phyloP scores from a whole-genome alignment of 2,888 invertebrate genomes.

The Galeopsomyia nigrocyanea region DNA sequence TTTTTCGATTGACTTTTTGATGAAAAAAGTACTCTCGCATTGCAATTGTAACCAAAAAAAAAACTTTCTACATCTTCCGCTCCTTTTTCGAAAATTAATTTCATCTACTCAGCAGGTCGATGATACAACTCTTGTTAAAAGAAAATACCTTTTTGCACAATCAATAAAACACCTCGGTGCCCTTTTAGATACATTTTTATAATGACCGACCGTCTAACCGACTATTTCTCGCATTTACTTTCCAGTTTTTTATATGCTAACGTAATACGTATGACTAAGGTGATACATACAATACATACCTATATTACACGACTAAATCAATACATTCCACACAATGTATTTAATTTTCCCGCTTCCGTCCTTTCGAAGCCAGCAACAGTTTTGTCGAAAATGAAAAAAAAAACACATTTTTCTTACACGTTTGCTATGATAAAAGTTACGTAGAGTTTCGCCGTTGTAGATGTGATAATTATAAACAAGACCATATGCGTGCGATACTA shows the following conservation, averaged over 20 bases:
- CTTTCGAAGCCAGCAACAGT: constrained; percentile 47
- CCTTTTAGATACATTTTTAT: constrained; percentile 39
- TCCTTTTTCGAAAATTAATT: constrained; percentile 38
- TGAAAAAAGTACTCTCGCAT: constrained; percentile 13
- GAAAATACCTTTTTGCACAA: constrained; percentile 35
- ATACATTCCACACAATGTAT: constrained; percentile 46
- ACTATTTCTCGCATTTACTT: constrained; percentile 22
- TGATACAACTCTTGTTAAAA: neutral
- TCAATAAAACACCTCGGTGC: constrained; percentile 16
- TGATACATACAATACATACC: constrained; percentile 4
- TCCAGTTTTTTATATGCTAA: constrained; percentile 2
- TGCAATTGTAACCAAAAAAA: constrained; percentile 13
- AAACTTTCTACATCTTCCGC: constrained; percentile 41
- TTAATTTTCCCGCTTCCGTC: constrained; percentile 56
- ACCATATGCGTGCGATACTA: neutral
- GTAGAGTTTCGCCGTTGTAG: constrained; percentile 19
- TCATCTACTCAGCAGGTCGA: constrained; percentile 22
- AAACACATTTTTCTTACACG: constrained; percentile 11
- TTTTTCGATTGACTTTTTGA: constrained; percentile 45
- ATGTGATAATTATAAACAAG: constrained; percentile 4
- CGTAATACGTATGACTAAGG: neutral
- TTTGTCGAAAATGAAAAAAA: constrained; percentile 11
- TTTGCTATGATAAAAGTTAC: constrained; percentile 12
- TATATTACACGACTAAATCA: constrained; percentile 12
- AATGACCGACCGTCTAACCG: neutral